Conservation (phyloP, 2,888 invertebrate species). For the Drosophila recens region DNA sequence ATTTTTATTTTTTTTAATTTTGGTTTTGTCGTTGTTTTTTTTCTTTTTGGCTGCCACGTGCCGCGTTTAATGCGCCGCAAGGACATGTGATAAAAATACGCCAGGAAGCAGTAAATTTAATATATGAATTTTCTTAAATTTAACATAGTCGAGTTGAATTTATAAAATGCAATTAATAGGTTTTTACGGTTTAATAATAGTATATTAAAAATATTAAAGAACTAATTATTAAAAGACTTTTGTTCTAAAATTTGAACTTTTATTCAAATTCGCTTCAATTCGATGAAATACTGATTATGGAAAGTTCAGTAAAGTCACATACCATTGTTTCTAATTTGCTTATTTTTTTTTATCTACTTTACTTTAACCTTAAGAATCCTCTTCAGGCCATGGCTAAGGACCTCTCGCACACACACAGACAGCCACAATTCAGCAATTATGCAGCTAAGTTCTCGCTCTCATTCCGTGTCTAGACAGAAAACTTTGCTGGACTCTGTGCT, state of each 20-base stretch:
- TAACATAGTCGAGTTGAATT: not conserved
- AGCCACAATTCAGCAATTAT: constrained; percentile 21
- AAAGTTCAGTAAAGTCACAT: not conserved
- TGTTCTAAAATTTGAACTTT: too few relatives aligned
- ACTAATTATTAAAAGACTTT: too few relatives aligned
- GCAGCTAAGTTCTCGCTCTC: constrained; percentile 22
- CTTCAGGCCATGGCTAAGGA: constrained; percentile 1
- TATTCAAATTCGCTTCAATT: too few relatives aligned
- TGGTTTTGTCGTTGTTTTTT: constrained; percentile 34
- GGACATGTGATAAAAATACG: constrained; percentile 26
- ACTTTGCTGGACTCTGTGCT: constrained; percentile 7
- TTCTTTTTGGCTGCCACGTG: constrained; percentile 20
- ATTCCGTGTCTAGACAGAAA: constrained; percentile 15
- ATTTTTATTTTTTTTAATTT: constrained; percentile 3
- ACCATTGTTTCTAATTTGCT: not conserved
- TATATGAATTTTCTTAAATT: not conserved
- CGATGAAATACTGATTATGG: too few relatives aligned
- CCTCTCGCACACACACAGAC: not conserved
- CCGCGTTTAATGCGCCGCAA: constrained; percentile 39
- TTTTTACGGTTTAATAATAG: too few relatives aligned
- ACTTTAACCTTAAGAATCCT: constrained; percentile 1
- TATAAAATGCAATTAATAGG: not conserved
- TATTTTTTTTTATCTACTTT: constrained; percentile 5
- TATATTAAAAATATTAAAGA: too few relatives aligned
- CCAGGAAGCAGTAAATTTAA: constrained; percentile 8